These are phyloP conservation scores for Dysmachus trigonus DNA, from an alignment of 2,888 invertebrate species.

Conservation along the genomic window DNA sequence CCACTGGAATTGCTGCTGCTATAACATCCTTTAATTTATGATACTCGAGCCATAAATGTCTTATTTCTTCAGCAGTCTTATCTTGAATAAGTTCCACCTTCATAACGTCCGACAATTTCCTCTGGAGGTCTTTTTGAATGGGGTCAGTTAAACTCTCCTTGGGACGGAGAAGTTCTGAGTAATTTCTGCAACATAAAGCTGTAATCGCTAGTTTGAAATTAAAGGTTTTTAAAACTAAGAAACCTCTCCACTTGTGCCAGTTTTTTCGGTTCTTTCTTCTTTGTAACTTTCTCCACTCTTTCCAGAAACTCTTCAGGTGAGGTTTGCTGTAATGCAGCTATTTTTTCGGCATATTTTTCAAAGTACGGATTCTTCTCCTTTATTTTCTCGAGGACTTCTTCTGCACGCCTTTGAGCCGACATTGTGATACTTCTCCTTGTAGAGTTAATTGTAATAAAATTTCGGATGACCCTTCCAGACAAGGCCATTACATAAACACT, in stretches of 20 bases:
- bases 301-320: slow-evolving; percentile 79
- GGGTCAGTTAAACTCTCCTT: slow-evolving; percentile 65
- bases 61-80: slow-evolving; percentile 76
- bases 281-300: slow-evolving; percentile 67
- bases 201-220: neutral
- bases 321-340: slow-evolving; percentile 76
- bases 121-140: slow-evolving; percentile 63
- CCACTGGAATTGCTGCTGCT: slow-evolving; percentile 74
- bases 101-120: slow-evolving; percentile 74
- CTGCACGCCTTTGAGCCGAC: slow-evolving; percentile 63
- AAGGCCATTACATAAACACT: slow-evolving; percentile 11
- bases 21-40: slow-evolving; percentile 81
- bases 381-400: slow-evolving; percentile 67
- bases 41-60: slow-evolving; percentile 81
- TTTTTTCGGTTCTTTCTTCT: slow-evolving; percentile 58
- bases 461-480: neutral
- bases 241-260: slow-evolving; percentile 55
- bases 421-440: slow-evolving; percentile 59
- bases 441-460: neutral
- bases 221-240: neutral
- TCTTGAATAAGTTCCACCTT: slow-evolving; percentile 79
- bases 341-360: slow-evolving; percentile 82
- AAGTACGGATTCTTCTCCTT: slow-evolving; percentile 77
- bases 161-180: slow-evolving; percentile 73
- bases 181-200: slow-evolving; percentile 65